A percentile compares a stretch with the other conserved stretches of the same genome.
These are phyloP conservation scores for Orchesella flavescens DNA, from an alignment of 2,888 invertebrate genomes.

Conservation along the genomic window DNA sequence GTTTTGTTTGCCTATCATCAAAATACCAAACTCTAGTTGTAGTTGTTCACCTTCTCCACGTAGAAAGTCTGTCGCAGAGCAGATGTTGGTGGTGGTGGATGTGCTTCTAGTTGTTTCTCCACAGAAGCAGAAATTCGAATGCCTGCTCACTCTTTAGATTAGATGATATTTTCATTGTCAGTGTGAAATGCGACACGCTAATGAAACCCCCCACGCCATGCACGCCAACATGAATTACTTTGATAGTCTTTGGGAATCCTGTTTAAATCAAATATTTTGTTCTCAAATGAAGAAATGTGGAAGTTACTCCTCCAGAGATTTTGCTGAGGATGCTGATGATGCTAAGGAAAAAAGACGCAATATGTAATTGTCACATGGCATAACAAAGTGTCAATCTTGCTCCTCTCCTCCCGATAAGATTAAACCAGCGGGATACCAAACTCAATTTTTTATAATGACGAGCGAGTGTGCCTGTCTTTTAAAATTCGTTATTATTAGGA, in stretches of 20 bases:
- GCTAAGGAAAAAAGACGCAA: constrained; percentile 17
- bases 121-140: background rate
- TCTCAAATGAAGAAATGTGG: too few species aligned
- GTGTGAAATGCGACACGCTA: constrained; percentile 1
- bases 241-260: background rate
- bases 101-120: too few species aligned
- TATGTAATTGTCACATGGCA: constrained; percentile 55
- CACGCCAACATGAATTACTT: background rate
- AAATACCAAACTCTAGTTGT: background rate
- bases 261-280: background rate
- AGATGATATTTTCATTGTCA: background rate
- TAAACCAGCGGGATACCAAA: constrained; percentile 54
- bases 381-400: constrained; percentile 54
- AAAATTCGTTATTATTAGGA: background rate
- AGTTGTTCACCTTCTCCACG: background rate
- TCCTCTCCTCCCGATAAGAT: constrained; percentile 58
- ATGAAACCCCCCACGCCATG: background rate
- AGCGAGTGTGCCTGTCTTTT: constrained; percentile 3
- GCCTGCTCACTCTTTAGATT: background rate
- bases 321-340: background rate
- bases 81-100: background rate
- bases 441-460: constrained; percentile 51
- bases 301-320: background rate
- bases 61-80: background rate
- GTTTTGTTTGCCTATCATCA: background rate